Base-by-base conservation (phyloP, 2,888 invertebrate species). In the Ophioninae sp. region DNA sequence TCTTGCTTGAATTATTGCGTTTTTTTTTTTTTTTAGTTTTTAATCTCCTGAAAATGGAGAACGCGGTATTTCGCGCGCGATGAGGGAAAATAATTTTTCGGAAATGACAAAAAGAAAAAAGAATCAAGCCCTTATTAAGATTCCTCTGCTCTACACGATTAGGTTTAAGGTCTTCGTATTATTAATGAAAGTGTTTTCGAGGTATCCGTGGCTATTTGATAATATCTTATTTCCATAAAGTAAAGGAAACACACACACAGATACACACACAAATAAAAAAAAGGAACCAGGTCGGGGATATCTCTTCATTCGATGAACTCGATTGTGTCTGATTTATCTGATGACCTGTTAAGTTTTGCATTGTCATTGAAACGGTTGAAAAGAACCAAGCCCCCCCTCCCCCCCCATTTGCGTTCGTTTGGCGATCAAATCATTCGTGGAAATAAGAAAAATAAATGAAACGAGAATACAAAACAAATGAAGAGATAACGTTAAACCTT, bases 401-500 rank as follows among this genome's bases (percentile, higher is more conserved):
- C 71, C 83, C 75, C 37, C 67, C 56, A 58, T 79, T 72, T 68
- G 65, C 20, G 61, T 84, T 79, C 63, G 59, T 59, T 80, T 71
- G 64, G 77, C 68, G 37, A 51, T 56, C 17, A 56, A 82, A 73
- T 79, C 73, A 71, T 61, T 84, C 76, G 39, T 68, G 30, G 68
- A 63, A 68, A 51, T 79, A 72, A 13, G 56, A 75, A 75, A 41
- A 67, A 65, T 17, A 51, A 13, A 10, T 17, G 58, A 22, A 69
- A 30, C 56, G 77, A 81, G 20, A 79, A 75, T 59, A 76, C 77
- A 84, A 82, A 79, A 74, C 37, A 71, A 77, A 69, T 69, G 69
- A 77, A 81, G 79, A 76, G 79, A 81, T 71, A 81, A 81, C 81
- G 73, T 77, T 85, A 73, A 83, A 84, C 79, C 83, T 83, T 85